Base-by-base conservation (phyloP, 2,888 invertebrate genomes). In the Caenorhabditis sinica region DNA sequence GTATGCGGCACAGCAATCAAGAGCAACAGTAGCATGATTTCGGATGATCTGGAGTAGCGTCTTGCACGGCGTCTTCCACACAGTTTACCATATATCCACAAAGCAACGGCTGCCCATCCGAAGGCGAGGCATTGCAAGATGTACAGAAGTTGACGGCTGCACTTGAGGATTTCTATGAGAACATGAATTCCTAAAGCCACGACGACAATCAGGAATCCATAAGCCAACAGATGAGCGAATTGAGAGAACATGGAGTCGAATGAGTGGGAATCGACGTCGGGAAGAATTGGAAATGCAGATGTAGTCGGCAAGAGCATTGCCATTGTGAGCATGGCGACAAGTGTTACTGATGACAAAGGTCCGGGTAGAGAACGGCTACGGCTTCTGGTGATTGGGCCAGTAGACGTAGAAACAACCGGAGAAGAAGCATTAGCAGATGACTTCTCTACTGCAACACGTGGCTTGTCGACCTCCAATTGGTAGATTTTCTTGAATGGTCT, bases 381-480 rank as follows among this genome's bases (percentile, higher is more conserved):
- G 28, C 28, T 13, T 56, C 28, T 13, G 13, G 58, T 60, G 17
- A 3, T 60, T 33, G 58, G 30, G 5, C 33, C 58, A n/a, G n/a
- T 33, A 30, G 25, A 56, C 13, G 53, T 69, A 1, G 51, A 15
- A 23, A 17, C 63, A 25, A 2, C 5, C 15, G 28, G 17, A n/a
- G 23, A 13, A 45, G 28, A 5, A n/a, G 23, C 13, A 45, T 5
- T 28, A 20, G n/a, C 40, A 9, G 11, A 2, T 40, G 40, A 36
- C 25, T 36, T 36, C 20, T 33, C 36, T 3, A 2, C 2, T 3
- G 4, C 43, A 23, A 20, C 15, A 17, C 43, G 43, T 43, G 43
- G 43, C 15, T 43, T 43, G 17, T 65, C 65, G 1, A 33, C 30
- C 51, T 68, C 68, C 51, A 68, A 23, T 15, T 23, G 68, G 4